Percentiles rank a stretch among this genome's conserved stretches.
Conservation (phyloP, 1,140 invertebrate species). For the Calycopis cecrops region DNA sequence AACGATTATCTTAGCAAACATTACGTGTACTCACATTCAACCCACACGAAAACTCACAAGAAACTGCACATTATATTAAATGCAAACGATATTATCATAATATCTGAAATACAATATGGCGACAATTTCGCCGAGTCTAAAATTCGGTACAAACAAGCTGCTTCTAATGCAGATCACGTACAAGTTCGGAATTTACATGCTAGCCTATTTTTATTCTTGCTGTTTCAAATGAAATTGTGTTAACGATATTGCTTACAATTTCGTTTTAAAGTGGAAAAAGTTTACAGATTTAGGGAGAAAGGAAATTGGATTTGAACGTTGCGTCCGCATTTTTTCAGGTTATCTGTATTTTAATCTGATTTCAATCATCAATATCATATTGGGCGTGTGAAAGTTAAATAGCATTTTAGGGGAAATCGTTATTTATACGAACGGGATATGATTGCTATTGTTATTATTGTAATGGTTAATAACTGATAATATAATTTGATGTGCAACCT, state of each 20-base stretch:
- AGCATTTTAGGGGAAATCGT: no score
- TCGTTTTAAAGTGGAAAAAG: conserved; percentile 14
- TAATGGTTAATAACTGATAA: no score
- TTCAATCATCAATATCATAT: no score
- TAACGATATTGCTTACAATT: conserved; percentile 28
- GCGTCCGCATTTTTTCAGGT: background rate
- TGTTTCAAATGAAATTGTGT: conserved; percentile 30
- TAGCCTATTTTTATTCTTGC: conserved; percentile 32
- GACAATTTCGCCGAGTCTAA: conserved; percentile 47
- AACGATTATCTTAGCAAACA: no score
- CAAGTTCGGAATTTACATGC: conserved; percentile 26
- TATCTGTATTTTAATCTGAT: conserved; percentile 4
- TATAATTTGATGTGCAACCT: no score
- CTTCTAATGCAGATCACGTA: conserved; percentile 35
- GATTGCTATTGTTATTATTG: no score
- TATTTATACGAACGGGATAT: no score
- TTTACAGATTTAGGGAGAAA: conserved; percentile 4
- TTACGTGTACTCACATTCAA: no score
- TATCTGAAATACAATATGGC: conserved; percentile 20
- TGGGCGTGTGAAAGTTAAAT: no score
- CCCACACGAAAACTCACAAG: no score
- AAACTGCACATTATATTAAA: conserved; percentile 33
- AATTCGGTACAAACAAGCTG: conserved; percentile 36
- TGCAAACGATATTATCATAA: conserved; percentile 16
- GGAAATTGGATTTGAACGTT: conserved; percentile 9